Base-by-base conservation (phyloP, 2,888 invertebrate species). In the Polylopha cassiicola region DNA sequence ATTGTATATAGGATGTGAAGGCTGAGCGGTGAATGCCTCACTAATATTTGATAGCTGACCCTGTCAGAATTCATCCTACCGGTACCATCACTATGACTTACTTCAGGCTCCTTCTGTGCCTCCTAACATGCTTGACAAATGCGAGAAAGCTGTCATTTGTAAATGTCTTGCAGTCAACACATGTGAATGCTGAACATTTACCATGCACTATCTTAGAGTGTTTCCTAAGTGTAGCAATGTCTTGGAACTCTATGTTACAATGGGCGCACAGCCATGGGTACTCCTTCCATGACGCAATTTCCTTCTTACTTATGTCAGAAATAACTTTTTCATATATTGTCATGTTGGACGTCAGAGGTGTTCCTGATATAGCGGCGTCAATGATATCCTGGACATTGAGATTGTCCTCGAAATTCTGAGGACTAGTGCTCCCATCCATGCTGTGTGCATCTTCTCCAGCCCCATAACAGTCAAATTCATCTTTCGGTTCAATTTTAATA, bases 161-260 rank as follows among this genome's bases (percentile, higher is more conserved):
- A 26, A 39, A 49, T 1, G 48, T 52, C 37, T 89, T 88, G 59
- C 92, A 92, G 54, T 91, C 89, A 10, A 89, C 86, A 59, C 92
- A 92, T 55, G 87, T 84, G 53, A 89, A 91, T 3, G 89, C 88
- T 0, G 88, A 80, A 45, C 88, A 86, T 52, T 89, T 89, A 26
- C 88, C 88, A 52, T 92, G 92, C 0, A 88, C 86, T 4, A 80
- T 72, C 46, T 87, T 86, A 28, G 88, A 87, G 58, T 92, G 92
- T 1, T 88, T 82, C 37, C 90, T 72, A 18, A 92, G 66, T 26
- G 66, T 75, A 0, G 65, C 66, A 11, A 80, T 49, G 31, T 75
- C 72, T 1, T 73, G 47, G 47, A 81, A 84, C 46, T 81, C 81
- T 3, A 77, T 75, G 28, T 76, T 72, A 49, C 85, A 85, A 14